Evolutionary conservation across 2,888 invertebrate genomes (phyloP), one percentile per base, ranked within the genome.

Genomic region (Alviniconcha strummeri): DNA sequence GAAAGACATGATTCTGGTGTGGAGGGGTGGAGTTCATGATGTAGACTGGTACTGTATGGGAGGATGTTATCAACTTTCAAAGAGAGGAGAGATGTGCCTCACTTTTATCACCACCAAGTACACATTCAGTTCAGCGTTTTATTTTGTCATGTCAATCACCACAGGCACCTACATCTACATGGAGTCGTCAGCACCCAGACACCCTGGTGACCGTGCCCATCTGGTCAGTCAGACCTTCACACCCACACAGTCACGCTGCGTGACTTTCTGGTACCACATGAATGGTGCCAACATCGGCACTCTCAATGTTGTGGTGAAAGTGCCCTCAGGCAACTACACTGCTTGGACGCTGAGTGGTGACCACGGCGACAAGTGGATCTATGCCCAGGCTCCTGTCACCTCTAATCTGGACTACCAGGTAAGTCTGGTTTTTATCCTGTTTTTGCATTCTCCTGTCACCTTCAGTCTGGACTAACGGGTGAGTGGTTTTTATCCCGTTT

Each of bases 131-230:
- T 36, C 36, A 36, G 36, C 36, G 3, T 36, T 36, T 36, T 36
- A 36, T 36, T 36, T 36, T 36, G 3, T 36, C 36, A 36, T 36
- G 36, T 36, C 60, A 60, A 8, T 4, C 60, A 60, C 13, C 5
- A 11, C 78, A 92, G 92, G 92, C 78, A 86, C 88, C 72, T 91
- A 91, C 86, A 85, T 90, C 60, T 91, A 88, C 83, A 86, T 91
- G 56, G 92, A 91, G 54, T 85, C 91, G 3, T 90, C 91, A 5
- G 71, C 85, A 6, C 90, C 91, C 1, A 82, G 89, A n/a, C 81
- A 71, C 56, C 85, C 85, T n/a, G 90, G 90, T 55, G 90, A 91
- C 77, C 87, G 84, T 80, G 87, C 89, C 17, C 88, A 88, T 87
- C 83, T 91, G 56, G 84, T 90, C 13, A 90, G 91, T 83, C 87